Evolutionary conservation across 2,888 invertebrate genomes (phyloP).

Genomic region (Pollenia griseotomentosa): DNA sequence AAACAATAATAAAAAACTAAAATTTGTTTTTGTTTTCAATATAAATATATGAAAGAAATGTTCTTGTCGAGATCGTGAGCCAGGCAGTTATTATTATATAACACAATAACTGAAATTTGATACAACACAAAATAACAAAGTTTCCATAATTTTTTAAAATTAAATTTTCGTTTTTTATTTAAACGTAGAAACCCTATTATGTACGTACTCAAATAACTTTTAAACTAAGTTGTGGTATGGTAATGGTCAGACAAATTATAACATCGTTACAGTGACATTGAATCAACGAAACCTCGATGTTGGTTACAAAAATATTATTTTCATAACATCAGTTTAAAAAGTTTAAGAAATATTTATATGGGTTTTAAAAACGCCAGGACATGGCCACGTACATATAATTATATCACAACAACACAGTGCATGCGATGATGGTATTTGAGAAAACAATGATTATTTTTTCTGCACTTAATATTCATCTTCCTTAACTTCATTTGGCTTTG

Average conservation of each 20-base stretch:
- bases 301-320: not conserved
- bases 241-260: not conserved
- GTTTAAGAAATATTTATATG: not conserved
- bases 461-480: slow-evolving; percentile 20
- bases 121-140: no score
- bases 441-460: slow-evolving; percentile 24
- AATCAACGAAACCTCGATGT: not conserved
- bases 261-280: not conserved
- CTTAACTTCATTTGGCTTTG: slow-evolving; percentile 34
- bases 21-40: no score
- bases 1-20: no score
- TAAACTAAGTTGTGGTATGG: not conserved
- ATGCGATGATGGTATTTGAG: not conserved
- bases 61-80: no score
- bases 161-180: no score
- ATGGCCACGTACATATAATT: not conserved
- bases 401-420: not conserved
- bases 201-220: no score
- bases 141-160: no score
- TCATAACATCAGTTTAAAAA: slow-evolving; percentile 1
- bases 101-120: no score
- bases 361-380: not conserved
- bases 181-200: no score
- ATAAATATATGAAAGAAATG: no score
- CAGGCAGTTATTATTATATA: no score